Conservation (phyloP, 2,797 vertebrate genomes). For the Gallinago nigripennis region DNA sequence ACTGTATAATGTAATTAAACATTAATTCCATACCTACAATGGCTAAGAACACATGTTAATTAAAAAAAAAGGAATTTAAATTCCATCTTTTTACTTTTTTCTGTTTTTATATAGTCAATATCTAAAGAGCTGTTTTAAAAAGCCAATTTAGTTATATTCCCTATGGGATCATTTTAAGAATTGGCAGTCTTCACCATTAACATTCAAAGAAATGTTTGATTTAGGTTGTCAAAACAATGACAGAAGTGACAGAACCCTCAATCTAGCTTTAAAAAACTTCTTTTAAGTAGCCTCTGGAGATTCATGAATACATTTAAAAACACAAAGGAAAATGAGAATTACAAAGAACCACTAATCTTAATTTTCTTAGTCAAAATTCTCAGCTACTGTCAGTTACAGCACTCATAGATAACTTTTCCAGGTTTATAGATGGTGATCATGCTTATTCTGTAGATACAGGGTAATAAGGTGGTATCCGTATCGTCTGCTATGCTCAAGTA, state of each 20-base stretch:
- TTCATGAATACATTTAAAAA: neutral
- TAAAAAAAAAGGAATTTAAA: neutral
- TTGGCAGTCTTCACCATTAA: neutral
- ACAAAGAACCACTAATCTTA: neutral
- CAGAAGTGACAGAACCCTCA: neutral
- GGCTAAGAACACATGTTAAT: accelerated
- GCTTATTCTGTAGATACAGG: neutral
- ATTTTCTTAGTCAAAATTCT: neutral
- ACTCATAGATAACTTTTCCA: neutral
- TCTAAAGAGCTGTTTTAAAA: neutral
- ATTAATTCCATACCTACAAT: neutral
- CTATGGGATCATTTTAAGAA: neutral
- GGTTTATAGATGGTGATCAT: neutral
- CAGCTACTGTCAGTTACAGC: neutral
- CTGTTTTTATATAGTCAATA: neutral
- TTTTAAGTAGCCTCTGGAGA: neutral
- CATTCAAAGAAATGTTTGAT: neutral
- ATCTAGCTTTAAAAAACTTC: neutral
- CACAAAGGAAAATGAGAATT: neutral
- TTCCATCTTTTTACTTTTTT: neutral
- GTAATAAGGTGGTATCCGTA: neutral
- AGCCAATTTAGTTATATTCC: neutral
- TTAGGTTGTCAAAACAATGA: neutral
- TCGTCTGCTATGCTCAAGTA: neutral
- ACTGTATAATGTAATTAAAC: neutral